These are phyloP conservation scores for Lydus trimaculatus DNA, from an alignment of 2,888 invertebrate genomes.

Conservation along the genomic window DNA sequence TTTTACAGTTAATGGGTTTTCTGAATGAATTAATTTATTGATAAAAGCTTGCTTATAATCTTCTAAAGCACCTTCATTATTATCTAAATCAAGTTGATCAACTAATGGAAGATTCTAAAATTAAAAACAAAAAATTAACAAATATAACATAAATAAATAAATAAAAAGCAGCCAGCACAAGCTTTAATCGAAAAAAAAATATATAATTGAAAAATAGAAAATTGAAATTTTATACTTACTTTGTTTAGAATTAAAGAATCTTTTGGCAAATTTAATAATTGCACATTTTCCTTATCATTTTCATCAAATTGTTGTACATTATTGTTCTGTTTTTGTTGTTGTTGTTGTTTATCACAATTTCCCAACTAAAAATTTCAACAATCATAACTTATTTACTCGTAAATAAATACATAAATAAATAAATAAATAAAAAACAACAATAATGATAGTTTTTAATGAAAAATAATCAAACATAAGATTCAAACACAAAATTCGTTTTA, in stretches of 20 bases:
- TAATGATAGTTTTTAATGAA: background rate
- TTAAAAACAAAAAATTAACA: slow-evolving; percentile 30
- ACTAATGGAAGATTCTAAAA: slow-evolving; percentile 54
- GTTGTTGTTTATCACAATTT: slow-evolving; percentile 39
- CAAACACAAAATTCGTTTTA: background rate
- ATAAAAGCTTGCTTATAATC: slow-evolving; percentile 53
- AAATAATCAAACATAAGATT: too few relatives aligned
- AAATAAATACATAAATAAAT: too few relatives aligned
- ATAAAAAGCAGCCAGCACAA: background rate
- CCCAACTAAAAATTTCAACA: slow-evolving; percentile 26
- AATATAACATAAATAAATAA: slow-evolving; percentile 18
- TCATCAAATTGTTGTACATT: slow-evolving; percentile 38
- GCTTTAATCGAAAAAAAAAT: background rate
- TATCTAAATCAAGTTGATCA: slow-evolving; percentile 54
- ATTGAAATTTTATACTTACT: slow-evolving; percentile 29
- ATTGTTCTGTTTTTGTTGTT: slow-evolving; percentile 43
- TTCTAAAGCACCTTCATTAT: slow-evolving; percentile 48
- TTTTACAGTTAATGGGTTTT: slow-evolving; percentile 53
- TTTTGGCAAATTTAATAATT: slow-evolving; percentile 28
- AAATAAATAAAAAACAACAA: too few relatives aligned
- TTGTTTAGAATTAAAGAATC: slow-evolving; percentile 31
- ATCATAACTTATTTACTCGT: slow-evolving; percentile 13
- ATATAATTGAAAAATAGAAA: slow-evolving; percentile 11
- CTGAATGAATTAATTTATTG: slow-evolving; percentile 50
- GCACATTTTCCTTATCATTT: slow-evolving; percentile 43